A percentile compares a stretch with the other conserved stretches of the same genome.
These are phyloP conservation scores for Plectus sambesii DNA, from an alignment of 1,140 invertebrate genomes.

Conservation along the genomic window DNA sequence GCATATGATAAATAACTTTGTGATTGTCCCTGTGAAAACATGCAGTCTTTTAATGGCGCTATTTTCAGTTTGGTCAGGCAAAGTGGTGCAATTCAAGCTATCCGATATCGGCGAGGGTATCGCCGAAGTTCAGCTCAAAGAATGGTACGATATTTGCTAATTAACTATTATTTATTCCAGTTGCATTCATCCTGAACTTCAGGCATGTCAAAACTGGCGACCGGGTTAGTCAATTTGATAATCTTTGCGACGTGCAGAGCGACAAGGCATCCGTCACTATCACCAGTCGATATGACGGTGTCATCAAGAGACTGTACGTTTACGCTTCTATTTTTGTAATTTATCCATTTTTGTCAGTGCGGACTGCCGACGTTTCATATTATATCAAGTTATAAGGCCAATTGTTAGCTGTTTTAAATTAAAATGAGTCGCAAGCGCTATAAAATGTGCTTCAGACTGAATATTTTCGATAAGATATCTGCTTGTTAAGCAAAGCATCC, in stretches of 20 bases:
- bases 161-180: background rate
- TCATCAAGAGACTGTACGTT: conserved; percentile 40
- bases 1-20: no score
- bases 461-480: no score
- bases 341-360: background rate
- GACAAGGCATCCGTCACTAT: conserved; percentile 98
- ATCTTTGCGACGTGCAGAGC: conserved; percentile 95
- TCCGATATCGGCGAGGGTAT: conserved; percentile 99
- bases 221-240: conserved; percentile 85
- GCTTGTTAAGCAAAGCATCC: no score
- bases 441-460: no score
- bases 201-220: conserved; percentile 91
- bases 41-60: no score
- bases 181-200: conserved; percentile 15
- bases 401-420: no score
- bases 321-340: background rate
- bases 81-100: conserved; percentile 66
- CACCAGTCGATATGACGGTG: conserved; percentile 85
- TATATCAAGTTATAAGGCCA: no score
- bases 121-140: conserved; percentile 85
- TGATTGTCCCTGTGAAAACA: no score
- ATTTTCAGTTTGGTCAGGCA: conserved; percentile 25
- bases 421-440: no score
- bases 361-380: no score
- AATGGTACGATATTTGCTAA: conserved; percentile 61